A percentile compares a stretch with the other conserved stretches of the same genome.
These are phyloP conservation scores for Malurus elegans DNA, from an alignment of 2,113 vertebrate genomes.

Conservation along the genomic window DNA sequence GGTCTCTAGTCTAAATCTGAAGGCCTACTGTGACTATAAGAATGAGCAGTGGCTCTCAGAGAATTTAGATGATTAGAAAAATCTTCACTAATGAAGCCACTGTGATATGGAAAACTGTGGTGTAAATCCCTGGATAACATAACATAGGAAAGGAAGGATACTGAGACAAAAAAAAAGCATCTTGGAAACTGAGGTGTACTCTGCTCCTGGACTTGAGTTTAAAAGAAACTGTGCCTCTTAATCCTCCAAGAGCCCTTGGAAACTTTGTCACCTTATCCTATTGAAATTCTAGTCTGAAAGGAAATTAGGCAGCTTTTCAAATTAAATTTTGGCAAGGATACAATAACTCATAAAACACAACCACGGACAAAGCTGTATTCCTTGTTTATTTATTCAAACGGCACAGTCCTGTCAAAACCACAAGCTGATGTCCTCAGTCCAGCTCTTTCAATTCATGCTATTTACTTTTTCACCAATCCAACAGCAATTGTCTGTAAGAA, in stretches of 20 bases:
- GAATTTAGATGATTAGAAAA: background rate
- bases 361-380: background rate
- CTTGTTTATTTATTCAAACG: background rate
- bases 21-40: background rate
- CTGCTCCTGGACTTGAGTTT: background rate
- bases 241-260: background rate
- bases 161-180: background rate
- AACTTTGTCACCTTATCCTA: background rate
- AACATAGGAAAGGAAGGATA: background rate
- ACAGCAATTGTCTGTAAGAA: background rate
- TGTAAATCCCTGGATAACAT: background rate
- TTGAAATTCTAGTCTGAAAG: conserved; percentile 37
- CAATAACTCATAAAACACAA: background rate
- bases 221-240: background rate
- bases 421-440: background rate
- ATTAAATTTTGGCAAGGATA: conserved; percentile 3
- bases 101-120: background rate
- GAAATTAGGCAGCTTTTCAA: conserved; percentile 17
- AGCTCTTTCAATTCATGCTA: background rate
- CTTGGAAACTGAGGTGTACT: background rate
- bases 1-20: background rate
- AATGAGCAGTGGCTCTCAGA: background rate
- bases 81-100: background rate
- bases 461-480: background rate
- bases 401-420: background rate